Evolutionary conservation across 2,888 invertebrate species (phyloP), one percentile per base, ranked within the genome.

Genomic region (Oxystoma pomonae): DNA sequence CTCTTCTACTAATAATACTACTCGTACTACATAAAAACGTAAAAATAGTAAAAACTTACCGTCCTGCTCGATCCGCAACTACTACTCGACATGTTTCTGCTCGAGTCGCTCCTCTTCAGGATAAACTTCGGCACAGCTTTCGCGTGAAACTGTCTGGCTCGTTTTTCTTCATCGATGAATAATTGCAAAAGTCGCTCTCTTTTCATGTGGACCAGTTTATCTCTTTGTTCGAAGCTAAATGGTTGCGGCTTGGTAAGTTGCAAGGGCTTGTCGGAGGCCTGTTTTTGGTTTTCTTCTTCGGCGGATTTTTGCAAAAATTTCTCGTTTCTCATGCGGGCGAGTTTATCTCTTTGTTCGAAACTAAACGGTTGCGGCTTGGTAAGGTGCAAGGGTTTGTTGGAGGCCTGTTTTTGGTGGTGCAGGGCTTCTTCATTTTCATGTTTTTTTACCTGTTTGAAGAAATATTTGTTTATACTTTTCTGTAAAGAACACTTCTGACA

Each of bases 81-180:
- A 16, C 60, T 61, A 5, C 58, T 52, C 1, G 65, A 63, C 19
- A 20, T 59, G 18, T 22, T 62, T 21, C 50, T 5, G 12, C 5
- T n/a, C 3, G 17, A 35, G 9, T 35, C 61, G 12, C 52, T 20
- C 20, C 57, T 62, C 20, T 49, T 52, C 16, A 61, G 59, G 3
- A 67, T 55, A 2, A 58, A 64, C 65, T 75, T 76, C 0, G 90
- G 90, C 16, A 87, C 74, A 0, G 90, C 90, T 58, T 87, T 86
- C 0, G 91, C 91, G 76, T 88, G 89, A 72, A 92, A 92, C 68
- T 85, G 84, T 0, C 84, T 79, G 0, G 84, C 82, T 74, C 86
- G 85, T 70, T 84, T 87, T 65, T 83, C 81, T 65, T 86, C 85
- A 67, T 88, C 86, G 18, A 86, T 35, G 35, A 7, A 35, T 35